phyloP scores from a whole-genome alignment of 1,140 invertebrate species.

The Trichogramma pretiosum region DNA sequence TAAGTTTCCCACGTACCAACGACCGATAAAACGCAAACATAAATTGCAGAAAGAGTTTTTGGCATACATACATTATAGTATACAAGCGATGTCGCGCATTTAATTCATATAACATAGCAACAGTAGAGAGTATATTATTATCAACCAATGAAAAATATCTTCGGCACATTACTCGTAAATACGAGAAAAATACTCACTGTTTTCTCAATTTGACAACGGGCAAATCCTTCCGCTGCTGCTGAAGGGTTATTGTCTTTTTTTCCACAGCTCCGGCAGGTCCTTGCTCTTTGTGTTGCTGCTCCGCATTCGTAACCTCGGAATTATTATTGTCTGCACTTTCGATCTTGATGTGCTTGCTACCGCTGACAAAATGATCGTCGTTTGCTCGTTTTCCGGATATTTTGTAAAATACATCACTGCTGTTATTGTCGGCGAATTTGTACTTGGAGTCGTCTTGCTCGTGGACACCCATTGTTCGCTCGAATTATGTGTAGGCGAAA shows the following conservation, averaged over 20 bases:
- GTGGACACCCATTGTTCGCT: slow-evolving; percentile 38
- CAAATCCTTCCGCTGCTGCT: slow-evolving; percentile 45
- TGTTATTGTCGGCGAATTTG: slow-evolving; percentile 27
- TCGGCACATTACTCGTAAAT: too few relatives aligned
- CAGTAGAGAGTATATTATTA: too few relatives aligned
- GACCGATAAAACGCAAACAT: too few relatives aligned
- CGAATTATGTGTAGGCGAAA: background rate
- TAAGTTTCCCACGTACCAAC: too few relatives aligned
- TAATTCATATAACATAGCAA: too few relatives aligned
- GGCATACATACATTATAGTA: too few relatives aligned
- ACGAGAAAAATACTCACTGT: too few relatives aligned
- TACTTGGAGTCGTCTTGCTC: slow-evolving; percentile 37
- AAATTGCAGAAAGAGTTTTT: too few relatives aligned
- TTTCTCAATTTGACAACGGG: slow-evolving; percentile 46
- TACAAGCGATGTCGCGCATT: too few relatives aligned
- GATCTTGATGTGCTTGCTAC: slow-evolving; percentile 19
- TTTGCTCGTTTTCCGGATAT: slow-evolving; percentile 30
- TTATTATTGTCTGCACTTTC: slow-evolving; percentile 4
- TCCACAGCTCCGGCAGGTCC: slow-evolving; percentile 9
- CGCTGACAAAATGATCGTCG: slow-evolving; percentile 23
- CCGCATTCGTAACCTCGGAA: background rate
- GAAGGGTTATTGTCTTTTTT: slow-evolving; percentile 34
- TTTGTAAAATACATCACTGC: slow-evolving; percentile 30
- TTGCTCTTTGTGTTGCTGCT: slow-evolving; percentile 3
- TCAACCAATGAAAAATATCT: too few relatives aligned